Percentiles rank a stretch among this genome's conserved stretches.
Conservation (phyloP, 2,113 vertebrate species). For the Equus quagga region DNA sequence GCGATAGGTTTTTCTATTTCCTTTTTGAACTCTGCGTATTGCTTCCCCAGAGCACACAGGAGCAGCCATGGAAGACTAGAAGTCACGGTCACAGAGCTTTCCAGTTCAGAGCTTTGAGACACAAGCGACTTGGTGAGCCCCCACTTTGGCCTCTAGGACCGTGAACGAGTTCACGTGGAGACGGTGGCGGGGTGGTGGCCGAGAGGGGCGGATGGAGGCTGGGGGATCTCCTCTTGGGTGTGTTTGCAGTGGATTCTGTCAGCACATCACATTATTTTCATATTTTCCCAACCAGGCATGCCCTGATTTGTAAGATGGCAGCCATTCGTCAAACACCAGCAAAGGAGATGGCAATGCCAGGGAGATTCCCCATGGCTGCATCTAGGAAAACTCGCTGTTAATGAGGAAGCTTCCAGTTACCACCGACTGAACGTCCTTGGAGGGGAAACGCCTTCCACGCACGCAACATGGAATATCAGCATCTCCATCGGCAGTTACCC, state of each 20-base stretch:
- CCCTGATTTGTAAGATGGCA: too few species aligned
- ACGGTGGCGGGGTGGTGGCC: fast-evolving
- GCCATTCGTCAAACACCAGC: background rate
- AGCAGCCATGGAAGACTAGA: background rate
- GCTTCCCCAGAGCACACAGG: background rate
- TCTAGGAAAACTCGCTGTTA: background rate
- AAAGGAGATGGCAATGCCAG: background rate
- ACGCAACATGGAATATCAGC: fast-evolving
- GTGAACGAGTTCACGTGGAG: background rate
- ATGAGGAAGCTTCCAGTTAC: background rate
- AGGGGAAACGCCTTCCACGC: too few species aligned
- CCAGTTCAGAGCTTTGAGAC: background rate
- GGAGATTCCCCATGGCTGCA: too few species aligned
- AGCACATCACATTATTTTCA: background rate
- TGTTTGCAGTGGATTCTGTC: background rate
- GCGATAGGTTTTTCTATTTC: background rate
- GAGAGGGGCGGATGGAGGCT: background rate
- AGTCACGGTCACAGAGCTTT: background rate
- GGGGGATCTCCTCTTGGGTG: background rate
- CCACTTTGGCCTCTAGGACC: background rate
- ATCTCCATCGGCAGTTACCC: fast-evolving
- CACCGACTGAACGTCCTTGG: fast-evolving
- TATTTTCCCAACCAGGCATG: background rate
- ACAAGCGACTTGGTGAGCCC: too few species aligned
- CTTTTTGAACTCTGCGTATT: background rate